phyloP scores from a whole-genome alignment of 2,797 vertebrate species.

The Eospalax fontanierii region DNA sequence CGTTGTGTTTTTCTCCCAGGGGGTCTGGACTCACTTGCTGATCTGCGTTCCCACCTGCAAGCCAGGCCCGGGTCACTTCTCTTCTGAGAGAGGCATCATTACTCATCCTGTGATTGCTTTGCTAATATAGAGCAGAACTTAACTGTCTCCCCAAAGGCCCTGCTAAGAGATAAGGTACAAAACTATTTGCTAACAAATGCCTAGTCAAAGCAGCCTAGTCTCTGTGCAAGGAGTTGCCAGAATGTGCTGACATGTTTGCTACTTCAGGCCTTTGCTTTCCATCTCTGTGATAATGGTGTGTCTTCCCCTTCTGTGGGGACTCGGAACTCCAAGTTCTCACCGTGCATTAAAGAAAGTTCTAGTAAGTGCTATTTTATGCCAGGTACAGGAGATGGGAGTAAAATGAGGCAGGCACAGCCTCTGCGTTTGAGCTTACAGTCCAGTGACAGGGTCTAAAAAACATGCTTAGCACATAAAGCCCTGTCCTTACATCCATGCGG shows the following conservation, averaged over 20 bases:
- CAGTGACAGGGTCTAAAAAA: background rate
- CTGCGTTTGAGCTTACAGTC: background rate
- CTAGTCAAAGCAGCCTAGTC: conserved; percentile 7
- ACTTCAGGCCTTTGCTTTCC: background rate
- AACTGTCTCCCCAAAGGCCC: background rate
- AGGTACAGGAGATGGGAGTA: conserved; percentile 15
- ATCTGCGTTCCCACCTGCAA: background rate
- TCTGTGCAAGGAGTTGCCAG: background rate
- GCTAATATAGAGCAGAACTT: background rate
- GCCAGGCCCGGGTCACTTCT: background rate
- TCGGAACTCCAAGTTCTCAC: background rate
- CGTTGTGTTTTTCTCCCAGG: background rate
- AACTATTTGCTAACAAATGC: conserved; percentile 41
- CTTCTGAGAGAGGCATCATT: conserved; percentile 21
- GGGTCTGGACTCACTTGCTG: background rate
- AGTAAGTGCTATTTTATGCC: background rate
- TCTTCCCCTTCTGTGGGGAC: background rate
- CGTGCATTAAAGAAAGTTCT: background rate
- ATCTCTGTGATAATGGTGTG: background rate
- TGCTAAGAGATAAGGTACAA: background rate
- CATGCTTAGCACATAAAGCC: background rate
- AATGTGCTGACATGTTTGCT: background rate
- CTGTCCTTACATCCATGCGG: background rate
- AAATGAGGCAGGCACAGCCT: background rate
- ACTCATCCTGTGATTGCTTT: background rate